These are phyloP conservation scores for Anagrus nilaparvatae DNA, from an alignment of 1,140 invertebrate species.

Conservation along the genomic window DNA sequence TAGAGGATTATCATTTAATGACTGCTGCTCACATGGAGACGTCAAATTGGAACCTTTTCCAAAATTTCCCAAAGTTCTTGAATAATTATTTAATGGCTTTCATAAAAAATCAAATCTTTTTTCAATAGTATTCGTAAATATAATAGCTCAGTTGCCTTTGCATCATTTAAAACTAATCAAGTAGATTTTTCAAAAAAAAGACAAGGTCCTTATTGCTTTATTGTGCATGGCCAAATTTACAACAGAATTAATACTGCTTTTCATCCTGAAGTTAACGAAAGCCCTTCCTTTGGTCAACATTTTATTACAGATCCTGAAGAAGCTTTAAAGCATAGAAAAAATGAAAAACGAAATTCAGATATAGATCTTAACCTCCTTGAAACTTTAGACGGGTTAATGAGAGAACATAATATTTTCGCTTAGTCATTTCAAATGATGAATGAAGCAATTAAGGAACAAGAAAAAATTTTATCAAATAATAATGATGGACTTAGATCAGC, in stretches of 20 bases:
- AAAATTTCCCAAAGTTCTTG: constrained; percentile 2
- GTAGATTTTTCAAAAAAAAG: constrained; percentile 6
- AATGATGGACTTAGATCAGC: background rate
- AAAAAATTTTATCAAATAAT: background rate
- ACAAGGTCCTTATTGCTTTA: constrained; percentile 9
- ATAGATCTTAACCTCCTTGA: constrained; percentile 7
- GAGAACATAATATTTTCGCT: constrained; percentile 14
- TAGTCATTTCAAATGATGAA: constrained; percentile 13
- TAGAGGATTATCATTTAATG: constrained; percentile 11
- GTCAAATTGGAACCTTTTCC: constrained; percentile 8
- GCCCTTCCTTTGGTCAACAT: constrained; percentile 10
- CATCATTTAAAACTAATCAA: constrained; percentile 16
- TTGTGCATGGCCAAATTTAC: constrained; percentile 11
- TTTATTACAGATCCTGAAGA: constrained; percentile 10
- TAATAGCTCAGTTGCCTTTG: constrained; percentile 13
- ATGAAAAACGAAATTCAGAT: constrained; percentile 7
- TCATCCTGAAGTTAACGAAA: constrained; percentile 5
- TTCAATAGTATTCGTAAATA: constrained; percentile 5
- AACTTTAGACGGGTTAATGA: constrained; percentile 2
- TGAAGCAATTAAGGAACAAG: constrained; percentile 10
- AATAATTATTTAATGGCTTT: constrained; percentile 11
- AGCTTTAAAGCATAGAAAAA: constrained; percentile 6
- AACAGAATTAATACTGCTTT: constrained; percentile 3
- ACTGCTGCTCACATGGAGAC: constrained; percentile 14
- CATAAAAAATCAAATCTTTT: constrained; percentile 12